Base-by-base conservation (phyloP, 2,113 vertebrate species). In the Poeciliopsis turrubarensis region DNA sequence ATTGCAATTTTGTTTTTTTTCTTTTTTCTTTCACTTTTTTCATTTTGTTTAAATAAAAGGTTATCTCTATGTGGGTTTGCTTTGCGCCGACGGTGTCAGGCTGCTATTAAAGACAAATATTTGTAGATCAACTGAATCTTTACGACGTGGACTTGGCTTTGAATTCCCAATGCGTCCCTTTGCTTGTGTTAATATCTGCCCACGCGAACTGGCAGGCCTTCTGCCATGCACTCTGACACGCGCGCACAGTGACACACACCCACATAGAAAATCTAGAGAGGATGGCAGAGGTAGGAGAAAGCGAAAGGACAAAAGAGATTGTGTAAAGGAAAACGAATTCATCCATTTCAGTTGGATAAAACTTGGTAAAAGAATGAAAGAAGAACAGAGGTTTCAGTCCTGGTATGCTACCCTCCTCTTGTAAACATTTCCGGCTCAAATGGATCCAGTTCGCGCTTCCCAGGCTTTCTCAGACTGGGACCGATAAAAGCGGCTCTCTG, bases 361-460 rank as follows among this genome's bases (percentile, higher is more conserved):
- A 5, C 5, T 26, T 73, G 70, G 83, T 86, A 83, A 87, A 90
- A 73, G 26, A 44, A 47, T 39, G 31, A 31, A 9, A 8, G 60
- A 1, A 13, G 2, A 32, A 19, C 22, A 34, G 13, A 5, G 10
- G 14, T 22, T 29, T 26, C 12, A 5, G 29, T 60, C 62, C 60
- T 27, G 1, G 72, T 32, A 66, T 19, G 72, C 29, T 79, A 19
- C 70, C 4, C 27, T 80, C 62, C 27, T 47, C 32, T 51, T 73
- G 75, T 80, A 82, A 75, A 81, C 75, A 76, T 90, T 85, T 91
- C 81, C 85, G 76, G 67, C 78, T 72, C 87, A 87, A 84, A 86
- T 90, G 87, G 65, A 78, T 65, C 64, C 74, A 41, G 31, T 68
- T 65, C 79, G 83, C 57, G 80, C 73, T 41, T 85, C 72, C 7